Base-by-base conservation (phyloP, 2,113 vertebrate species). In the Dipodomys ordii region DNA sequence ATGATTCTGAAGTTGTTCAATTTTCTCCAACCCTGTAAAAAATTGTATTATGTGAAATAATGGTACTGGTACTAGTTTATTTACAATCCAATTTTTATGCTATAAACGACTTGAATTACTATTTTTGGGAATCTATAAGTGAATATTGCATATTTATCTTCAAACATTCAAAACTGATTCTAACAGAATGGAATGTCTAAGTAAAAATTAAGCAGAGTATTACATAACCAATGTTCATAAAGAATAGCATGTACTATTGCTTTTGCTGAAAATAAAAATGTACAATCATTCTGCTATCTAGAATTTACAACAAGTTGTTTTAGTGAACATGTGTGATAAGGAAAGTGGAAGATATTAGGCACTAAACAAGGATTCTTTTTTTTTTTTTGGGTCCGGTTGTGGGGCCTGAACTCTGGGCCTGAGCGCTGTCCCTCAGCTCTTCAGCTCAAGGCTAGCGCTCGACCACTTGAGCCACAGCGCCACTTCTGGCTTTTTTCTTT, bases 1-100 rank as follows among this genome's bases (percentile, higher is more conserved):
- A 96, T 99, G 99, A 97, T 99, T 99, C 97, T 99, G 99, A 95
- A 99, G 99, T 92, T 99, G 99, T 98, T 99, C 99, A 79, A 99
- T 99, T 97, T 99, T 99, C 98, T 99, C 99, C 99, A 99, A 98
- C 90, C 99, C 99, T 99, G 95, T 27, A 73, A 94, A 6, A 96
- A 79, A 95, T 83, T 96, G 94, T 88, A 94, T 81, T 0, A 32
- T 93, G 72, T 96, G 12, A 96, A 0, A 95, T 72, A 53, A 92
- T 2, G 8, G 20, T 71, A 57, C 44, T 64, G 8, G 20, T 71
- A 57, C 44, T 64, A 93, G 72, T 69, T 68, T 27, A 30, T 11
- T 92, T 2, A 86, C 30, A 92, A 88, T 86, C 23, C 18, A 87
- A 82, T 68, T 81, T 94, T 60, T 72, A 25, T 16, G 80, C 9